Evolutionary conservation across 2,888 invertebrate genomes (phyloP), one percentile per base, ranked within the genome.

Genomic region (Amiota communis): DNA sequence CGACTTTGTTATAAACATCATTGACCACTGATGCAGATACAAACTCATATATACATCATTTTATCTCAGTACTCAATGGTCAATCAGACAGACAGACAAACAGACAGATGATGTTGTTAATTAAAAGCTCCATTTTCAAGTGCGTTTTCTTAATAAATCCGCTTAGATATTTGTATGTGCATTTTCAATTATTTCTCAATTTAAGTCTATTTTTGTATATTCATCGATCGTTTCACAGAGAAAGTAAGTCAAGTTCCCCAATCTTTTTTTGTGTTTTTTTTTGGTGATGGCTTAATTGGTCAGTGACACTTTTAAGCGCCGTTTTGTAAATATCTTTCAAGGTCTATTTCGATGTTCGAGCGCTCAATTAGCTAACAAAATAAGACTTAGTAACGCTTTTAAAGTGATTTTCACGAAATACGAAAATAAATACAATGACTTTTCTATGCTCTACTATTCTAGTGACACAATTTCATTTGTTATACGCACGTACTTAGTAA

Each of bases 401-500:
- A 63, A 63, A 63, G 4, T 4, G 46, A 23, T 63, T 63, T 36
- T 11, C 3, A 12, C 1, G 15, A 3, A 57, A 8, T n/a, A n/a
- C n/a, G 15, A 15, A 6, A 57, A 8, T 20, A 57, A 1, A 23
- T 10, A n/a, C 57, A 36, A 51, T 53, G 12, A 20, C 11, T 56
- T 56, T 69, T 17, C 6, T 3, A 12, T 75, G 79, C 80, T 80
- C 80, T 36, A 80, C 75, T 81, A 80, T 77, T 73, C 82, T 75
- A 85, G 82, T 83, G 84, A 86, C 83, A 83, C 77, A 83, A 85
- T 81, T 85, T 36, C 36, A 86, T 86, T 85, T 80, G 72, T 20
- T n/a, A 53, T 11, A 10, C 20, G n/a, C n/a, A n/a, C 6, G 11
- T 36, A 36, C 36, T 36, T 36, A 36, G 36, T 36, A 2, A 36